These are phyloP conservation scores for Lampris megalopsis DNA, from an alignment of 2,113 vertebrate genomes.

Conservation along the genomic window DNA sequence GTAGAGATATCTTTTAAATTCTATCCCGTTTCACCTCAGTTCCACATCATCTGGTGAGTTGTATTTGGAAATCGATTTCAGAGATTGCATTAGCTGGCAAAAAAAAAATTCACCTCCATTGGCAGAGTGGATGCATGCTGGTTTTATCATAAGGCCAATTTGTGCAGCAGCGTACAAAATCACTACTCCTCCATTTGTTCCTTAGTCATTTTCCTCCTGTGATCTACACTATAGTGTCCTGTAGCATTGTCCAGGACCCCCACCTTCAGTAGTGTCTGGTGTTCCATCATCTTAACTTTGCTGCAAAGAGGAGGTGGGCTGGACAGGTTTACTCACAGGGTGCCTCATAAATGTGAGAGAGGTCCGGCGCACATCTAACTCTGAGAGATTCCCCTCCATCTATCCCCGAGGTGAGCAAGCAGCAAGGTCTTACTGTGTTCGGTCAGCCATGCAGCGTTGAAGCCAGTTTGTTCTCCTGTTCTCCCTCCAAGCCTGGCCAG, in stretches of 20 bases:
- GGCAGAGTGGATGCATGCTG: too few species aligned
- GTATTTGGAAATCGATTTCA: constrained; percentile 44
- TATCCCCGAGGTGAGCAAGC: not conserved
- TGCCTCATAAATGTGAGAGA: constrained; percentile 30
- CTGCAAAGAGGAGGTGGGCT: not conserved
- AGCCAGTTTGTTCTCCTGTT: too few species aligned
- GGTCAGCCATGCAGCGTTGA: too few species aligned
- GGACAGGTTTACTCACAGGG: constrained; percentile 16
- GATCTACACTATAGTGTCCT: not conserved
- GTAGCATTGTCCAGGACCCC: not conserved
- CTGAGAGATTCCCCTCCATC: not conserved
- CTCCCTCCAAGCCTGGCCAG: too few species aligned
- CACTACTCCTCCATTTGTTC: not conserved
- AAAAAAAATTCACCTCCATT: too few species aligned
- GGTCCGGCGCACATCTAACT: constrained; percentile 26
- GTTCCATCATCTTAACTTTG: constrained; percentile 8
- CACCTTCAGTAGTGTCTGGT: not conserved
- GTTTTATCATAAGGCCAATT: too few species aligned
- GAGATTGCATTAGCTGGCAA: too few species aligned
- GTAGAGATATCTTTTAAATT: constrained; percentile 6
- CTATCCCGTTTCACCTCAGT: not conserved
- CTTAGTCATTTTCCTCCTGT: not conserved
- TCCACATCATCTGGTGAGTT: constrained; percentile 19
- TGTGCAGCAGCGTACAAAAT: not conserved
- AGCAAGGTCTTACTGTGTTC: too few species aligned